Base-by-base conservation (phyloP, 2,113 vertebrate species). In the Halcyon senegalensis region DNA sequence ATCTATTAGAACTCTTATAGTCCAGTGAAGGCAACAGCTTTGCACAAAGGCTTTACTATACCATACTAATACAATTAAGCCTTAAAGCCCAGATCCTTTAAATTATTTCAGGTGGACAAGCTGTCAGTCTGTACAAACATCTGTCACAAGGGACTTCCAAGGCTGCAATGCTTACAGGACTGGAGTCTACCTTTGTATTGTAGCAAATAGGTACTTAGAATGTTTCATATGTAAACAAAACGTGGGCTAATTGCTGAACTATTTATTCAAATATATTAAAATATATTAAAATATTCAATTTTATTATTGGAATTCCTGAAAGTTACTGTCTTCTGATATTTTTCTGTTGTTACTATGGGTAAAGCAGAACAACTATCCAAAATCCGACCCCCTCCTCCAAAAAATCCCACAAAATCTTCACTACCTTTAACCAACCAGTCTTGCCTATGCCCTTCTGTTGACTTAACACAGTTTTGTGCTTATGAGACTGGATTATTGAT, bases 371-470 rank as follows among this genome's bases (percentile, higher is more conserved):
- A 69, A 51, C 24, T 68, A 30, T 33, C 9, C 27, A 67, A 43
- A 51, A 64, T 5, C 8, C 3, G 35, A 16, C 13, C 46, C 46
- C 1, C 1, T 4, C 11, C 4, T 0, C 15, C 48, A 6, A 2
- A 62, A 75, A 85, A 78, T 19, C 33, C 10, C 37, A 39, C 7
- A 7, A 59, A 46, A 3, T 21, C 18, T 81, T 68, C 5, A 18
- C 56, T 46, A 37, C 18, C 30, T 87, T 73, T 41, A 78, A 39
- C 20, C 83, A 74, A 14, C 23, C 20, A 3, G 23, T 82, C 55
- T 43, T 56, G 28, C 39, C 41, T 10, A 3, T 50, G 51, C 11
- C 12, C 84, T 80, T 6, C 72, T 76, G n/a, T 62, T 62, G 41
- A 43, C 37, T 56, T 39, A 50, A 50, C 0, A 13, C 56, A 31